Conservation (phyloP, 2,113 vertebrate species). For the Lepidiolamprologus cunningtoni region DNA sequence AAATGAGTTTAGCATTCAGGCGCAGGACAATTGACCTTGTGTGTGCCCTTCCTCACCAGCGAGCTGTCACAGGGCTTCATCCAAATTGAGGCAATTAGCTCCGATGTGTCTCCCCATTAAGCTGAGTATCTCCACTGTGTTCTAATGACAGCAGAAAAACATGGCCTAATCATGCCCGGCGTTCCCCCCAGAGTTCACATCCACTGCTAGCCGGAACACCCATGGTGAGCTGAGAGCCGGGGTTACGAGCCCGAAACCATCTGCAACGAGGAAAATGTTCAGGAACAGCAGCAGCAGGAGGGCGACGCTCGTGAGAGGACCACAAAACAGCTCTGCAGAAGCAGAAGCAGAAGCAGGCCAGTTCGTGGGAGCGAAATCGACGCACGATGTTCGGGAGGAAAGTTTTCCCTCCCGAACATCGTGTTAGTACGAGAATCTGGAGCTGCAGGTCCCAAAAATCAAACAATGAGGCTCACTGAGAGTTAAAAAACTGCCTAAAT, state of each 20-base stretch:
- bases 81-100: conserved; percentile 63
- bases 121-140: conserved; percentile 60
- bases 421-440: not conserved
- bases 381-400: not conserved
- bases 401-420: not conserved
- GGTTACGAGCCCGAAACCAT: not conserved
- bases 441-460: not conserved
- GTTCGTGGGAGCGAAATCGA: not conserved
- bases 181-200: conserved; percentile 37
- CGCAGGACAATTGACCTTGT: conserved; percentile 67
- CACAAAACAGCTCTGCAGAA: not conserved
- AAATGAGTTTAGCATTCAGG: conserved; percentile 61
- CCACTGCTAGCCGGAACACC: not conserved
- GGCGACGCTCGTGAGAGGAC: not conserved
- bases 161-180: conserved; percentile 51
- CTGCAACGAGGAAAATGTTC: not conserved
- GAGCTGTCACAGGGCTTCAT: conserved; percentile 60
- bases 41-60: conserved; percentile 63
- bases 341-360: not conserved
- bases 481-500: not conserved
- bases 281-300: not conserved
- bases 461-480: not conserved
- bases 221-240: not conserved
- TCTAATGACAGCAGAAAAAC: conserved; percentile 57
- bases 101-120: conserved; percentile 48